Conservation (phyloP, 2,113 vertebrate genomes). For the Trogon melanurus region DNA sequence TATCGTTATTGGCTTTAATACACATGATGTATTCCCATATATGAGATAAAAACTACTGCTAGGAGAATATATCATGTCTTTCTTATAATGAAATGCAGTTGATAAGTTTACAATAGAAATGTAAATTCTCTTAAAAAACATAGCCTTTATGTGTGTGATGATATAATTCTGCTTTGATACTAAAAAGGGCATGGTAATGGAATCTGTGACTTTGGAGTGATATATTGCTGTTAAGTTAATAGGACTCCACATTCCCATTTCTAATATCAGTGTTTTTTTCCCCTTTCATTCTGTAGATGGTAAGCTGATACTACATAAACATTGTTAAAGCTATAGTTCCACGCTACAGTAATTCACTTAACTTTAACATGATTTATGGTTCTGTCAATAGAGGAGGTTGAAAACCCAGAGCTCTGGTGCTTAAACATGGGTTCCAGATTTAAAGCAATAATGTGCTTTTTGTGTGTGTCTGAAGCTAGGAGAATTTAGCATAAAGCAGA, state of each 20-base stretch:
- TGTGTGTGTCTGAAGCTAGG: constrained; percentile 27
- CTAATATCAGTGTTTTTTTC: constrained; percentile 51
- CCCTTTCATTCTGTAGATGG: constrained; percentile 76
- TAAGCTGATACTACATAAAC: constrained; percentile 87
- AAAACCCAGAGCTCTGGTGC: constrained; percentile 75
- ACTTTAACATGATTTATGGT: constrained; percentile 92
- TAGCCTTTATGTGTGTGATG: constrained; percentile 43
- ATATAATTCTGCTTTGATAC: constrained; percentile 56
- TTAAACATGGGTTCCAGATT: constrained; percentile 79
- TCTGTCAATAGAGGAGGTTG: constrained; percentile 88
- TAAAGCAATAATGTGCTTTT: constrained; percentile 82
- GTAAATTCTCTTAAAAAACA: constrained; percentile 55
- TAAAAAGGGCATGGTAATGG: constrained; percentile 52
- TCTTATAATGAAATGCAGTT: constrained; percentile 59
- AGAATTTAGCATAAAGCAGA: constrained; percentile 62
- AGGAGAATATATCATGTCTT: constrained; percentile 44
- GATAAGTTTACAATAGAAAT: constrained; percentile 60
- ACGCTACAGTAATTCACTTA: constrained; percentile 93
- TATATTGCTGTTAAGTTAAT: constrained; percentile 72
- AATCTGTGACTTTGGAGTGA: constrained; percentile 67
- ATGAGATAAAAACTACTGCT: constrained; percentile 42
- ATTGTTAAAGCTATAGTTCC: constrained; percentile 87
- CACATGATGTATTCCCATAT: neutral
- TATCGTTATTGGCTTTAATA: constrained; percentile 38
- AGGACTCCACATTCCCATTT: constrained; percentile 70